These are phyloP conservation scores for Theristus sp. DNA, from an alignment of 2,888 invertebrate genomes.

Conservation along the genomic window DNA sequence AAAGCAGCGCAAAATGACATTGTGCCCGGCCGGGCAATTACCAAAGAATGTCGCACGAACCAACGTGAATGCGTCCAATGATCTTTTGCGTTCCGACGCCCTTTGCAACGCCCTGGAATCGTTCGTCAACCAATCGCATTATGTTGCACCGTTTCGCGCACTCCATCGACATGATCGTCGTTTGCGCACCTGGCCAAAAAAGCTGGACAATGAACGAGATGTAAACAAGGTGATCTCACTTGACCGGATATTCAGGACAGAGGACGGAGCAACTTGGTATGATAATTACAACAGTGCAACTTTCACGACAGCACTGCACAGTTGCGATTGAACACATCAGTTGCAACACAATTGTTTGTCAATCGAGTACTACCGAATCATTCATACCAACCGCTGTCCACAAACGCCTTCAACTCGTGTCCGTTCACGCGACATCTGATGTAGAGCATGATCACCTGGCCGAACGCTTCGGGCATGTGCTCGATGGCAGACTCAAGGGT, in stretches of 20 bases:
- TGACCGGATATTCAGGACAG: no score
- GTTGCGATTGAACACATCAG: no score
- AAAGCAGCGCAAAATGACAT: no score
- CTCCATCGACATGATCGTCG: constrained; percentile 88
- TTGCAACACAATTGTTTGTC: no score
- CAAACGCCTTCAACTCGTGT: constrained; percentile 87
- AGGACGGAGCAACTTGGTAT: no score
- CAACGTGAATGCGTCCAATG: constrained; percentile 88
- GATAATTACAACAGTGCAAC: no score
- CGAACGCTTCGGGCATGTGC: constrained; percentile 92
- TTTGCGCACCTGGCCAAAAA: constrained; percentile 53
- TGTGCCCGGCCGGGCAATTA: no score
- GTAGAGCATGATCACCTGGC: constrained; percentile 88
- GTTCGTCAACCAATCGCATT: constrained; percentile 46
- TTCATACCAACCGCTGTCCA: constrained; percentile 56
- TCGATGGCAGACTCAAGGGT: constrained; percentile 99
- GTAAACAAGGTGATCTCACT: no score
- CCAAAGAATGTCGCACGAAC: no score
- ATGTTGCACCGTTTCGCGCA: constrained; percentile 49
- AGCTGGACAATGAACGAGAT: neutral
- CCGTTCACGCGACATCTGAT: constrained; percentile 94
- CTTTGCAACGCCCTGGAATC: constrained; percentile 89
- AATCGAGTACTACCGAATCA: no score
- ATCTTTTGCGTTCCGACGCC: constrained; percentile 91
- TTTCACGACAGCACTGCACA: no score